Evolutionary conservation across 2,888 invertebrate species (phyloP), one percentile per base, ranked within the genome.

Genomic region (Andrena fulva): DNA sequence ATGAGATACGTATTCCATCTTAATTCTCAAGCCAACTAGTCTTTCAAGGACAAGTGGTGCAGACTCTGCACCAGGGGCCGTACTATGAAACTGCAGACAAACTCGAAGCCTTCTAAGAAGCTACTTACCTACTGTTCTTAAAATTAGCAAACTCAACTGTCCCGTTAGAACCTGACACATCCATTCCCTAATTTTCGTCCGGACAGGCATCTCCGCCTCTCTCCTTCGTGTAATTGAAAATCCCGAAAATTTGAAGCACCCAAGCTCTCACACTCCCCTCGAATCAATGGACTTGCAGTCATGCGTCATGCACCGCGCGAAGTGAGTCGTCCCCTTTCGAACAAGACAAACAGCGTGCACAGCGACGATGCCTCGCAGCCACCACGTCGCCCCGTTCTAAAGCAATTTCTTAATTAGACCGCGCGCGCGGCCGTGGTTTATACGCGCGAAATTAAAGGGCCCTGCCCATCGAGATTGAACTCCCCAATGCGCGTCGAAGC

Each of bases 1-100:
- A 87, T 80, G 86, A 88, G 82, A 60, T 66, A 77, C 79, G 82
- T 85, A 80, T 87, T 87, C 75, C 84, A 87, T 87, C 87, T 87
- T 82, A 81, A 87, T 87, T 84, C 78, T 16, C 16, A 42, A 16
- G 42, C 42, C 16, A 42, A 42, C 12, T 16, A 42, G 42, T 12
- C 16, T 42, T 42, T 42, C 16, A 16, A 42, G 16, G 16, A 4
- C 42, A 42, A 42, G 4, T 1, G 42, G 12, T 42, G 42, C 12
- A 35, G 35, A 35, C 10, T 10, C 10, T 3, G 2, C 35, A 35
- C 3, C 35, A 10, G 35, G 0, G 2, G 2, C 0, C 12, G 12
- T 12, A 4, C 42, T 12, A 16, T 16, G 4, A 42, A 42, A 12
- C 42, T 12, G 16, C 12, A 42, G 4, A 16, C 42, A 42, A 42